A percentile compares a stretch with the other conserved stretches of the same genome.
Evolutionary conservation across 2,888 invertebrate genomes (phyloP).

Genomic region (Griposia aprilina): DNA sequence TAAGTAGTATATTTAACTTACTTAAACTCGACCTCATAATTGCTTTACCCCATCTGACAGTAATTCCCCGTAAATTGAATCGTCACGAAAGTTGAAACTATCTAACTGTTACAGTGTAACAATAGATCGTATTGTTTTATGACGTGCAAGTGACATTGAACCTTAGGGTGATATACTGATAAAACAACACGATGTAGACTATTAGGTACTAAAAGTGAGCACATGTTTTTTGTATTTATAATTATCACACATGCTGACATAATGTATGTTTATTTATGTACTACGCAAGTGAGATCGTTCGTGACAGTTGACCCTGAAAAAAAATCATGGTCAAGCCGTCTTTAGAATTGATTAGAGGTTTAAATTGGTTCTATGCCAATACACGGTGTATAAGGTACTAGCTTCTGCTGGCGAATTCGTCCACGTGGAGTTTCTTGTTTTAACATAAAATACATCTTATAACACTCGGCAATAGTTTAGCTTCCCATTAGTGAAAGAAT

Average conservation of each 20-base stretch:
- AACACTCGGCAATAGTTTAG: too few relatives aligned
- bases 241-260: neutral
- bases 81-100: too few relatives aligned
- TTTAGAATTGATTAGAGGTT: neutral
- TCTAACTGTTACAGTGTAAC: neutral
- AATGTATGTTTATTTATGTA: slow-evolving; percentile 14
- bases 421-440: neutral
- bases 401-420: neutral
- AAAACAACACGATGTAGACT: neutral
- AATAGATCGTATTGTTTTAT: neutral
- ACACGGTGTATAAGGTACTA: neutral
- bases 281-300: neutral
- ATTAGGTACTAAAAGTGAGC: neutral
- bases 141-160: neutral
- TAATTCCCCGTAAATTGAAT: neutral
- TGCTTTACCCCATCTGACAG: neutral
- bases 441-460: too few relatives aligned
- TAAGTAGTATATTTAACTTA: neutral
- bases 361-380: slow-evolving; percentile 2
- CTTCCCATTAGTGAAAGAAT: too few relatives aligned
- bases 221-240: neutral
- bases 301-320: slow-evolving; percentile 3
- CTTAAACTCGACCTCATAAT: neutral
- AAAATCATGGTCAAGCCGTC: slow-evolving; percentile 12
- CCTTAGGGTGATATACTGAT: neutral